phyloP scores from a whole-genome alignment of 1,140 invertebrate genomes.

The Lordiphosa collinella region DNA sequence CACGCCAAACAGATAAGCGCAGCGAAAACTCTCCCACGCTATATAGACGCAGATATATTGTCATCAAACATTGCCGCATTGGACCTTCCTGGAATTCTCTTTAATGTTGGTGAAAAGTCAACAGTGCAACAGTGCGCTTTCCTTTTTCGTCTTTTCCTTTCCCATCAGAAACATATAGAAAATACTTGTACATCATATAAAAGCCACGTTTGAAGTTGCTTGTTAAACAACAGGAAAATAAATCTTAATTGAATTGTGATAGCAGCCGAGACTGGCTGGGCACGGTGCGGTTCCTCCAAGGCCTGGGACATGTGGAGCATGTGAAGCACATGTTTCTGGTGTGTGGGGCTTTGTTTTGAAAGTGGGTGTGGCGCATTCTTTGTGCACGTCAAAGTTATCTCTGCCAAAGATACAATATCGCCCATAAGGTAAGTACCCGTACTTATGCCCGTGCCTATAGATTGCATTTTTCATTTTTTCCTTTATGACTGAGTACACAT shows the following conservation, averaged over 20 bases:
- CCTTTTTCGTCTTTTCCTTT: slow-evolving; percentile 13
- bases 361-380: slow-evolving; percentile 63
- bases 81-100: slow-evolving; percentile 60
- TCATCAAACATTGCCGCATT: slow-evolving; percentile 56
- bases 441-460: slow-evolving; percentile 31
- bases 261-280: slow-evolving; percentile 46
- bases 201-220: slow-evolving; percentile 35
- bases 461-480: slow-evolving; percentile 53
- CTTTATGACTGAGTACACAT: slow-evolving; percentile 65
- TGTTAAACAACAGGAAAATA: slow-evolving; percentile 75
- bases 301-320: slow-evolving; percentile 21
- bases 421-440: slow-evolving; percentile 14
- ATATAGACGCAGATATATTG: slow-evolving; percentile 38
- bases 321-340: slow-evolving; percentile 37
- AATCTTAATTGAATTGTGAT: slow-evolving; percentile 78
- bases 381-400: slow-evolving; percentile 47
- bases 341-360: slow-evolving; percentile 40
- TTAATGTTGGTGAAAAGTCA: slow-evolving; percentile 30
- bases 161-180: slow-evolving; percentile 55
- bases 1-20: slow-evolving; percentile 16
- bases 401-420: slow-evolving; percentile 12
- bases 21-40: slow-evolving; percentile 48
- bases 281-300: slow-evolving; percentile 17
- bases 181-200: slow-evolving; percentile 53
- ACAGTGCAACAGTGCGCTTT: slow-evolving; percentile 48